These are phyloP conservation scores for Sarotherodon lohbergeri DNA, from an alignment of 2,113 vertebrate genomes.

Conservation along the genomic window DNA sequence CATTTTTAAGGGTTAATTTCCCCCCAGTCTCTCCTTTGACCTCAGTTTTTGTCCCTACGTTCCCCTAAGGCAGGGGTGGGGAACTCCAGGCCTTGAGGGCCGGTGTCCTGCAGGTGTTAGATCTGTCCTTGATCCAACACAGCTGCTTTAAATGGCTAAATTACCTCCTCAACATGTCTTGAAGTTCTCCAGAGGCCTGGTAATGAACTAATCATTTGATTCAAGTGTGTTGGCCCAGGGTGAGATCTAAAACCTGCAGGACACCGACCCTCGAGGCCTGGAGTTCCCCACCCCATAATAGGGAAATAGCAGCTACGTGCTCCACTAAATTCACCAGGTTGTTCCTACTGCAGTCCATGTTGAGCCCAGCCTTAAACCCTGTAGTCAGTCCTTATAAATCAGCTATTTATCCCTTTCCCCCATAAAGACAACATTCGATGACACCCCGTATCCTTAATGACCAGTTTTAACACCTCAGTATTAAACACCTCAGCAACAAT, in stretches of 20 bases:
- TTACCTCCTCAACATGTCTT: too few species aligned
- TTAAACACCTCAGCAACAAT: background rate
- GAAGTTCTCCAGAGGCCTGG: too few species aligned
- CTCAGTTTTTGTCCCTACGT: background rate
- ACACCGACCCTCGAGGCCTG: too few species aligned
- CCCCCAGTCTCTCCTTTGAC: background rate
- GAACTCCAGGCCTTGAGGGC: too few species aligned
- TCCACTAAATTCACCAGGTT: background rate
- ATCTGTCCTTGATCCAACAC: too few species aligned
- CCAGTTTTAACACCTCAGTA: accelerated
- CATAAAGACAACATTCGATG: accelerated
- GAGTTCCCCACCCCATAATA: too few species aligned
- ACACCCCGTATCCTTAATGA: background rate
- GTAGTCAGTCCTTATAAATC: accelerated
- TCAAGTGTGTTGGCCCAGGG: too few species aligned
- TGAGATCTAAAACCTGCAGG: too few species aligned
- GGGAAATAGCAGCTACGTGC: background rate
- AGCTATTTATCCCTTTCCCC: background rate
- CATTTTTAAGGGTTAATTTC: background rate
- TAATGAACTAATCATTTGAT: too few species aligned
- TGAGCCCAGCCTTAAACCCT: background rate
- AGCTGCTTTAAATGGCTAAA: too few species aligned
- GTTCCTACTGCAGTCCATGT: background rate
- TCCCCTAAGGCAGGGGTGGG: too few species aligned
- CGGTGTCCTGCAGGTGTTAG: too few species aligned